A percentile compares a stretch with the other conserved stretches of the same genome.
Conservation (phyloP, 2,113 vertebrate genomes). For the Australoheros scitulus region DNA sequence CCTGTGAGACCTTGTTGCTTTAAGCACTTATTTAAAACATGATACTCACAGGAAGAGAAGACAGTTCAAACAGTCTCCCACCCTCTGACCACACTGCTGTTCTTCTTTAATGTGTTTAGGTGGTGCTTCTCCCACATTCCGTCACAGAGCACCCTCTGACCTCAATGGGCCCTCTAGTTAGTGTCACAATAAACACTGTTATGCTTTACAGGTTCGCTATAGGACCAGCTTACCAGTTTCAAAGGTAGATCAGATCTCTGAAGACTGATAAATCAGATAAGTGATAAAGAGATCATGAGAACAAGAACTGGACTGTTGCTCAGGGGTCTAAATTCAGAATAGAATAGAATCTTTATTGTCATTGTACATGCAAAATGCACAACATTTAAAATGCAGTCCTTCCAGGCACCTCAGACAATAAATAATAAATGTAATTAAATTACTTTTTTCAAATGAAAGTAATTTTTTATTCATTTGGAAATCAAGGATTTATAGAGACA, state of each 20-base stretch:
- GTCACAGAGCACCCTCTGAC: conserved; percentile 22
- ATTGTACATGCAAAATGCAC: too few relatives aligned
- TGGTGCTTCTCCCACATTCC: conserved; percentile 27
- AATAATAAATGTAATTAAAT: too few relatives aligned
- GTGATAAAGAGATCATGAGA: too few relatives aligned
- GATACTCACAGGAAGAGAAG: conserved; percentile 16
- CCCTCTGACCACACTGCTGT: conserved; percentile 9
- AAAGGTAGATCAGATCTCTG: background rate
- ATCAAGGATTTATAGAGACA: too few relatives aligned
- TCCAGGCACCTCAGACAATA: too few relatives aligned
- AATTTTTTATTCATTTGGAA: too few relatives aligned
- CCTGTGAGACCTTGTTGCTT: conserved; percentile 7
- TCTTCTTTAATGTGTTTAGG: conserved; percentile 25
- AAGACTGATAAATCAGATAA: background rate
- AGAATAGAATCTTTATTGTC: too few relatives aligned
- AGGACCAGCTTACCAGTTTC: background rate
- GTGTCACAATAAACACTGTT: conserved; percentile 9
- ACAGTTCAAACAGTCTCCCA: conserved; percentile 18
- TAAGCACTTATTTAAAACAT: conserved; percentile 40
- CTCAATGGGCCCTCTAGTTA: conserved; percentile 7
- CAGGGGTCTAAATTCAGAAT: too few relatives aligned
- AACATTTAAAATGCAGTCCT: too few relatives aligned
- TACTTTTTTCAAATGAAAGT: too few relatives aligned
- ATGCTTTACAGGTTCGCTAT: background rate
- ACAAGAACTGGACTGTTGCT: too few relatives aligned